Percentiles rank a stretch among this genome's conserved stretches.
Evolutionary conservation across 2,113 vertebrate species (phyloP).

Genomic region (Cervus canadensis): DNA sequence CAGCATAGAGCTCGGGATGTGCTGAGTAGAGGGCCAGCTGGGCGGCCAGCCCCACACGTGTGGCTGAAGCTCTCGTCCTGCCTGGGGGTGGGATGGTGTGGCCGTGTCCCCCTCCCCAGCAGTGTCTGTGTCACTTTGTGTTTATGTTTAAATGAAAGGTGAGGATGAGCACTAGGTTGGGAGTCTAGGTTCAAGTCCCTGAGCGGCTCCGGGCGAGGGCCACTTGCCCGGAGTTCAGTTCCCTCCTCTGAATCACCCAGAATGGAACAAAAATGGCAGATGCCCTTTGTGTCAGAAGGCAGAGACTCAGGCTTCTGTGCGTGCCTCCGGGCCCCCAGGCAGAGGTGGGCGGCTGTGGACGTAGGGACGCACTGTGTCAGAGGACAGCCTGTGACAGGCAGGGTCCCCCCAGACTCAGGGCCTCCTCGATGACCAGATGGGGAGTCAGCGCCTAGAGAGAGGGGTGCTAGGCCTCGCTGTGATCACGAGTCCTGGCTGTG

Average conservation of each 20-base stretch:
- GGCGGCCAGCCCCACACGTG: fast-evolving
- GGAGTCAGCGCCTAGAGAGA: not conserved
- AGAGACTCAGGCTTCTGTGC: not conserved
- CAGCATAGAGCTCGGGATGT: not conserved
- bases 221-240: not conserved
- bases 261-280: not conserved
- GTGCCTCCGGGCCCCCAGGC: fast-evolving
- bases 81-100: too few species aligned
- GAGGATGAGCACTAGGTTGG: not conserved
- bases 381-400: not conserved
- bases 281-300: not conserved
- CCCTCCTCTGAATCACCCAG: not conserved
- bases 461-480: not conserved
- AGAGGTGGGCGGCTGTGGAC: not conserved
- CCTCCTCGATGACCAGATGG: not conserved
- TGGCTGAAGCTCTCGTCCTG: not conserved
- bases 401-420: not conserved
- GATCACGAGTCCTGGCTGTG: not conserved
- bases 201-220: not conserved
- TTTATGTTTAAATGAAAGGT: not conserved
- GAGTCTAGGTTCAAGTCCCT: too few species aligned
- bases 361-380: not conserved
- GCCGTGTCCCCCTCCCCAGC: not conserved
- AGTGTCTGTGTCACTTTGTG: not conserved
- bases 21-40: not conserved